These are phyloP conservation scores for Goniozus legneri DNA, from an alignment of 1,140 invertebrate genomes.

Conservation along the genomic window DNA sequence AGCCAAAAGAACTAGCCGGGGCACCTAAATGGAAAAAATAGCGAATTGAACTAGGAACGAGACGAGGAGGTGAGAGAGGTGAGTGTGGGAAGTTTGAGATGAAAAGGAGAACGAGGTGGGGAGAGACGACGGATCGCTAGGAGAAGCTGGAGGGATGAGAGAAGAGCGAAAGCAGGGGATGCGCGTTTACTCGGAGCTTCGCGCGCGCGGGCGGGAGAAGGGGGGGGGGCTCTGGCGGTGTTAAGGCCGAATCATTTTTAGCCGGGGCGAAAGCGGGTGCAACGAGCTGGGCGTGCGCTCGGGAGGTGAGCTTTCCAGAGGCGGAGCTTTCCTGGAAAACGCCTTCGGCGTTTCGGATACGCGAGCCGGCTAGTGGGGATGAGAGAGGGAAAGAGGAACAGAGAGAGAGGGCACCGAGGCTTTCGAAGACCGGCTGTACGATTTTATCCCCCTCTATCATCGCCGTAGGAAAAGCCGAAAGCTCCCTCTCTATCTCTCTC, in stretches of 20 bases:
- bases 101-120: constrained; percentile 5
- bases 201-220: constrained; percentile 16
- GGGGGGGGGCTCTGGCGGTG: constrained; percentile 13
- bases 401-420: background rate
- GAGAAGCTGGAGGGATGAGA: constrained; percentile 3
- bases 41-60: too few species aligned
- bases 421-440: too few species aligned
- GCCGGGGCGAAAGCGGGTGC: constrained; percentile 20
- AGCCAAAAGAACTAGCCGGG: too few species aligned
- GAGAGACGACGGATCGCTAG: background rate
- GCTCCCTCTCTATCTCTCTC: constrained; percentile 2
- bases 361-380: constrained; percentile 4
- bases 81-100: too few species aligned
- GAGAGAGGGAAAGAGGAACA: constrained; percentile 12
- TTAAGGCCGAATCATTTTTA: constrained; percentile 26
- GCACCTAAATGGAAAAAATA: too few species aligned
- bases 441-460: background rate
- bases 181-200: constrained; percentile 7
- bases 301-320: constrained; percentile 47
- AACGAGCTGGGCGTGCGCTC: constrained; percentile 40
- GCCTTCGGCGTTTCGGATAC: constrained; percentile 31
- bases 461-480: background rate
- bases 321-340: constrained; percentile 46
- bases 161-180: constrained; percentile 13
- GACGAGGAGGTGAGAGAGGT: too few species aligned